These are phyloP conservation scores for Odontocolon sp. DNA, from an alignment of 2,888 invertebrate species.

Conservation along the genomic window DNA sequence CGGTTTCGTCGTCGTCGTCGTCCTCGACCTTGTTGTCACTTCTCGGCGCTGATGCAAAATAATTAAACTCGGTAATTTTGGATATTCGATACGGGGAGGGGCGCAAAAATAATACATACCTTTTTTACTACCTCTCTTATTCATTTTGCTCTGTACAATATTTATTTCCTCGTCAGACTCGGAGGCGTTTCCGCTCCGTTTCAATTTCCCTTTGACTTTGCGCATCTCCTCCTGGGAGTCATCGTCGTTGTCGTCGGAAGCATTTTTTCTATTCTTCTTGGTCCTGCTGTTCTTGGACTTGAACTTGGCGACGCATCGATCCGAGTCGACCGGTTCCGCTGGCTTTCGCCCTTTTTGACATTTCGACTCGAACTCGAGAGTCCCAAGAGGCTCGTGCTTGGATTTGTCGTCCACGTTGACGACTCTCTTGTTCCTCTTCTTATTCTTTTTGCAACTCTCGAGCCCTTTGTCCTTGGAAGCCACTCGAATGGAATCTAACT, in stretches of 20 bases:
- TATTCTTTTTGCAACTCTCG: conserved; percentile 50
- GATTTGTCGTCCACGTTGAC: too few relatives aligned
- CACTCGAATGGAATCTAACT: conserved; percentile 65
- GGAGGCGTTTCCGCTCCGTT: conserved; percentile 76
- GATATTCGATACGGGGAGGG: too few relatives aligned
- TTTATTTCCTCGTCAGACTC: conserved; percentile 77
- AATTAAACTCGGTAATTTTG: too few relatives aligned
- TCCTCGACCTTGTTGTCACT: conserved; percentile 86
- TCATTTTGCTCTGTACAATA: conserved; percentile 54
- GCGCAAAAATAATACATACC: too few relatives aligned
- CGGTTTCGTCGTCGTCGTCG: conserved; percentile 81
- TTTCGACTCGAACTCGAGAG: too few relatives aligned
- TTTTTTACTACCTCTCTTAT: conserved; percentile 51
- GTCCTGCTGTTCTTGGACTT: too few relatives aligned
- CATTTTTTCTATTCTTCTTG: conserved; percentile 57
- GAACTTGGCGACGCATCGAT: too few relatives aligned
- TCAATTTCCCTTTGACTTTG: conserved; percentile 73
- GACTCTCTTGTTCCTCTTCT: conserved; percentile 55
- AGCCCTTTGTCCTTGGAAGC: conserved; percentile 60
- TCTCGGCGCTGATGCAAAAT: conserved; percentile 62
- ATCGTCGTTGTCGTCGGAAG: conserved; percentile 47
- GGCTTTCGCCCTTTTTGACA: too few relatives aligned
- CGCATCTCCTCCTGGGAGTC: conserved; percentile 65
- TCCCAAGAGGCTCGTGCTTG: conserved; percentile 63
- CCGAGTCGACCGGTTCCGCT: too few relatives aligned